Base-by-base conservation (phyloP, 1,140 invertebrate genomes). In the Drosophila rhopaloa region DNA sequence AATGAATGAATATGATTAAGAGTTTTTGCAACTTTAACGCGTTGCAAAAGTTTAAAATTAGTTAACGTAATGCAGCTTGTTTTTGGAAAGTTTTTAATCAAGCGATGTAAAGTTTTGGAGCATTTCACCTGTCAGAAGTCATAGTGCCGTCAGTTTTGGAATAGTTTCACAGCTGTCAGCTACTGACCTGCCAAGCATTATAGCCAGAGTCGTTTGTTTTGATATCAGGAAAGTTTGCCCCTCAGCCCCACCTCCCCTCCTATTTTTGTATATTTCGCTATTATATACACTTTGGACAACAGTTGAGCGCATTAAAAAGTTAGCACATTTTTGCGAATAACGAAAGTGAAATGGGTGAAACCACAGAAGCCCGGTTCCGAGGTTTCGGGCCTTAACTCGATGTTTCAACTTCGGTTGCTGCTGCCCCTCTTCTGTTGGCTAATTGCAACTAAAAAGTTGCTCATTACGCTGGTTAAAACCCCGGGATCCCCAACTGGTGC, bases 391-490 rank as follows among this genome's bases (percentile, higher is more conserved):
- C 62, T 61, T 11, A 13, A 10, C 14, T 43, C 19, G 44, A 59
- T 40, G 59, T 35, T 53, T 65, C 57, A 43, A 35, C 72, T 35
- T 41, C 11, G n/a, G 43, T n/a, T 19, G 11, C 38, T 41, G 29
- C 29, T 7, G 29, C 37, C 24, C n/a, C 24, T 10, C 24, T 27
- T 13, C 37, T 57, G 47, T 41, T 16, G 53, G 73, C 83, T 88
- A 86, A 86, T 88, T 88, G 82, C 80, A 82, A 79, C 68, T 78
- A 82, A 79, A 85, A 85, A 85, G 79, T 88, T 88, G 79, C 79
- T 85, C 82, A 85, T 85, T 85, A 88, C 41, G 32, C 57, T 29
- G 66, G 55, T 29, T 41, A 67, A 46, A 43, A 57, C 51, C 51
- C 38, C 24, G 32, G 63, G 43, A 3, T 53, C 51, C 67, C 41